These are phyloP conservation scores for Tineola bisselliella DNA, from an alignment of 2,888 invertebrate species.

Conservation along the genomic window DNA sequence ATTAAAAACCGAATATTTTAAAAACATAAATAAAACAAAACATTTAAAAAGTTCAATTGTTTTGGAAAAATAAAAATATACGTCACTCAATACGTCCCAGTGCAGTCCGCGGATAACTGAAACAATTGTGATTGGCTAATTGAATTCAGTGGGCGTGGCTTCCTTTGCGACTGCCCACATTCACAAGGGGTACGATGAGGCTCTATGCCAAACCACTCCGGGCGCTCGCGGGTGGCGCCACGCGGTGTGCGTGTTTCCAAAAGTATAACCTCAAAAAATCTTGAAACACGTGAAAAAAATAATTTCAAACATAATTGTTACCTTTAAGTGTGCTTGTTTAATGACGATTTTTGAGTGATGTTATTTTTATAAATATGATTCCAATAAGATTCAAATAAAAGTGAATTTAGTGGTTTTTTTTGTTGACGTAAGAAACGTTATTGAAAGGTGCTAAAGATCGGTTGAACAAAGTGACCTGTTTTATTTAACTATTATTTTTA, in stretches of 20 bases:
- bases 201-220: slow-evolving; percentile 52
- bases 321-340: neutral
- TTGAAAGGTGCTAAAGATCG: neutral
- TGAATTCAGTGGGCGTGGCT: slow-evolving; percentile 42
- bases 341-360: neutral
- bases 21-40: slow-evolving; percentile 21
- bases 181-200: slow-evolving; percentile 44
- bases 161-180: slow-evolving; percentile 41
- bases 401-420: neutral
- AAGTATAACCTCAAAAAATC: slow-evolving; percentile 28
- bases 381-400: neutral
- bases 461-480: neutral
- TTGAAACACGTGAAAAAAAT: slow-evolving; percentile 21
- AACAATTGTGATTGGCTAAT: slow-evolving; percentile 34
- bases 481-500: no score
- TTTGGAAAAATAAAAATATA: slow-evolving; percentile 53
- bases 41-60: slow-evolving; percentile 40
- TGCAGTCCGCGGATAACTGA: slow-evolving; percentile 47
- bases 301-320: neutral
- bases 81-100: slow-evolving; percentile 58
- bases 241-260: slow-evolving; percentile 35
- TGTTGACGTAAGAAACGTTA: neutral
- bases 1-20: no score
- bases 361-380: neutral
- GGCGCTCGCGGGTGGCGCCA: slow-evolving; percentile 62